A percentile compares a stretch with the other conserved stretches of the same genome.
Conservation (phyloP, 2,113 vertebrate genomes). For the Paraplagusia blochii region DNA sequence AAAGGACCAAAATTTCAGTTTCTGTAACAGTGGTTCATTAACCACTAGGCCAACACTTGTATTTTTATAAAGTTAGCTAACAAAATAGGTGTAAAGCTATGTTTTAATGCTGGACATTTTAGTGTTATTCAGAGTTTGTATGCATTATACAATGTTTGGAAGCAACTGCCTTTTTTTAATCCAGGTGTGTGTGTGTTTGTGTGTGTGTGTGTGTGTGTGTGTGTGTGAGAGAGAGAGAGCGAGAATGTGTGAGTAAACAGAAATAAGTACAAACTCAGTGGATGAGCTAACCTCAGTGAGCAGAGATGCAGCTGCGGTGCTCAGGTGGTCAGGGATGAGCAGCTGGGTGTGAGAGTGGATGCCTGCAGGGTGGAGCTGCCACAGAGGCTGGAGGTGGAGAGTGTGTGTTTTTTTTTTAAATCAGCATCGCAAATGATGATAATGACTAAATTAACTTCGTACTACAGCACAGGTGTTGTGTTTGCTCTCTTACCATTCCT, state of each 20-base stretch:
- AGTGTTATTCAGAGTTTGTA: no score
- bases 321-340: constrained; percentile 85
- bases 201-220: neutral
- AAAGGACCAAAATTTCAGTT: no score
- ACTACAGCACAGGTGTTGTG: no score
- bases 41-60: no score
- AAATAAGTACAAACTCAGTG: neutral
- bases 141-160: no score
- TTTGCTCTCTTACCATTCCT: constrained; percentile 80
- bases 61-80: no score
- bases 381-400: constrained; percentile 79
- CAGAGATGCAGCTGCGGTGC: constrained; percentile 83
- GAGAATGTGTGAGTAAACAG: no score
- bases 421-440: neutral
- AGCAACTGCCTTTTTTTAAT: no score
- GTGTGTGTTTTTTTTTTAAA: neutral
- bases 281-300: constrained; percentile 83
- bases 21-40: no score
- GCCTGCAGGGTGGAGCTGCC: constrained; percentile 87
- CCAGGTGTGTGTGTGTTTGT: neutral
- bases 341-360: constrained; percentile 90
- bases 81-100: no score
- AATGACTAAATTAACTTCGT: no score
- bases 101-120: no score
- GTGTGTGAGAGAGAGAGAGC: neutral